phyloP scores from a whole-genome alignment of 2,113 vertebrate species.

The Oenanthe melanoleuca region DNA sequence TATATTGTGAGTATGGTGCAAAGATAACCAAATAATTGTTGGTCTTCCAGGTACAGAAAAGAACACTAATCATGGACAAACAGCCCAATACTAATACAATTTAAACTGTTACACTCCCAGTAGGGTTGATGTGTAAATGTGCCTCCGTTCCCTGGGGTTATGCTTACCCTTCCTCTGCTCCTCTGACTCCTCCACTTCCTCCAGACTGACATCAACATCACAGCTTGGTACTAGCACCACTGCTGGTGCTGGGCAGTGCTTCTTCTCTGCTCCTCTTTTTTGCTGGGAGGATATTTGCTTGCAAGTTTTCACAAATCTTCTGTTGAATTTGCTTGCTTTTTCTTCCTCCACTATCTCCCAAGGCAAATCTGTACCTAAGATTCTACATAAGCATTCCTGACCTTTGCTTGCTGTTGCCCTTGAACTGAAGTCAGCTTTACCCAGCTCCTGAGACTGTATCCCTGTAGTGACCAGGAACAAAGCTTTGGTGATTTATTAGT shows the following conservation, averaged over 20 bases:
- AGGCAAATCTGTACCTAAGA: neutral
- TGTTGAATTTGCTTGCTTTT: neutral
- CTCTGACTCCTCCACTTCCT: neutral
- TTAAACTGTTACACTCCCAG: neutral
- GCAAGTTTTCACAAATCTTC: neutral
- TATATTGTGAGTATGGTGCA: neutral
- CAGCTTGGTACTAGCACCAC: neutral
- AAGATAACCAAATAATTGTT: neutral
- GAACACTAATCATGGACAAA: neutral
- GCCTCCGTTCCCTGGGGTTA: neutral
- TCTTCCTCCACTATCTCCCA: neutral
- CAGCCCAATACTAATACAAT: neutral
- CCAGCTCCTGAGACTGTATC: neutral
- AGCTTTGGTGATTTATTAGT: neutral
- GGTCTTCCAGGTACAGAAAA: neutral
- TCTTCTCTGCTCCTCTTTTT: neutral
- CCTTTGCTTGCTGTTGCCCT: neutral
- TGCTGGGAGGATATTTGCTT: neutral
- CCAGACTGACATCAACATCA: neutral
- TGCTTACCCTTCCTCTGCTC: neutral
- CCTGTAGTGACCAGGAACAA: neutral
- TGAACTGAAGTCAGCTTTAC: neutral
- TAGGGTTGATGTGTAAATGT: neutral
- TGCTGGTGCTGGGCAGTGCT: neutral
- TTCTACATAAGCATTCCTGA: neutral